Conservation (phyloP, 2,888 invertebrate genomes). For the Metopia argyrocephala region DNA sequence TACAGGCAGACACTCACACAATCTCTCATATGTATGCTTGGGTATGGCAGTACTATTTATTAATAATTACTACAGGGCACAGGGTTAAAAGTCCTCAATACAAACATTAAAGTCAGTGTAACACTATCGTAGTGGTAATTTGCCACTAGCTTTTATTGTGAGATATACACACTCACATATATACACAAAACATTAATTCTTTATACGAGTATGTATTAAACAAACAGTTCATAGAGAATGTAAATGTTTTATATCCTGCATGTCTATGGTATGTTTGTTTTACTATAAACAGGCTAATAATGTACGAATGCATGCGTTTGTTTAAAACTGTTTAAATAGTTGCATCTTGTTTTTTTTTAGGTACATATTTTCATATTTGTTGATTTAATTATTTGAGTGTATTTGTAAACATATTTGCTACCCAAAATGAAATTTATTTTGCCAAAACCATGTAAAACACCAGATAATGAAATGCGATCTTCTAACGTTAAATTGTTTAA, state of each 20-base stretch:
- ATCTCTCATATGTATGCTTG: background rate
- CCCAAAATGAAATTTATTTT: constrained; percentile 43
- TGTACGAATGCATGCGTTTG: too few species aligned
- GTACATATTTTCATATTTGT: constrained; percentile 16
- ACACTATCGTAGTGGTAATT: constrained; percentile 43
- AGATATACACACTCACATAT: constrained; percentile 12
- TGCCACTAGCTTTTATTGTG: constrained; percentile 41
- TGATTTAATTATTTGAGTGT: background rate
- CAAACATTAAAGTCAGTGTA: constrained; percentile 42
- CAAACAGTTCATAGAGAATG: constrained; percentile 2
- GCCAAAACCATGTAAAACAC: constrained; percentile 52
- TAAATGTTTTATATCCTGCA: constrained; percentile 4
- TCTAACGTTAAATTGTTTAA: constrained; percentile 37
- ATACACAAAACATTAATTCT: background rate
- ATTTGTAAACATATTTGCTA: constrained; percentile 13
- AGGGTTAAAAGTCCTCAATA: constrained; percentile 30
- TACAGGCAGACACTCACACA: constrained; percentile 22
- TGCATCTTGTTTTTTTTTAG: background rate
- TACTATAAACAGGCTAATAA: constrained; percentile 32
- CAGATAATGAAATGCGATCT: constrained; percentile 54
- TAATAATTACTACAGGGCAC: constrained; percentile 37
- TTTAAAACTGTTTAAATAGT: constrained; percentile 32
- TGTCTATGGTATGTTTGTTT: constrained; percentile 31
- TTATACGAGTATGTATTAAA: background rate
- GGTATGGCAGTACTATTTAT: background rate